Base-by-base conservation (phyloP, 2,888 invertebrate genomes). In the Callimorpha dominula region DNA sequence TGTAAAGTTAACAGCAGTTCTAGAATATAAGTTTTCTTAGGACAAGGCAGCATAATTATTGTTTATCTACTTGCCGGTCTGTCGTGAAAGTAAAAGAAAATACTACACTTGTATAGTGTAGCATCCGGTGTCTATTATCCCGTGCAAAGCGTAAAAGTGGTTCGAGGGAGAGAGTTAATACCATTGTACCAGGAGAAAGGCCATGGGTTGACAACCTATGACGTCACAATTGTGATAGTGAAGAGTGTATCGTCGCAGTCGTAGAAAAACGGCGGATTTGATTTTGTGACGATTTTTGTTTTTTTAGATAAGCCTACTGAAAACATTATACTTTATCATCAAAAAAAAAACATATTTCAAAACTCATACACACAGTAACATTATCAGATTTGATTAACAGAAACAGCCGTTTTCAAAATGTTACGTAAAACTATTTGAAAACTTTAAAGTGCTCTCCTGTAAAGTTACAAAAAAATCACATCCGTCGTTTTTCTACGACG, bases 71-170 rank as follows among this genome's bases (percentile, higher is more conserved):
- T 54, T 42, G 57, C 46, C 20, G 57, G n/a, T 46, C 4, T 40
- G 40, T 46, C 17, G 73, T 66, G 69, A 73, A 73, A 73, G 73
- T 66, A 31, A 31, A 60, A 73, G 73, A 50, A 69, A 69, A 73
- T 65, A 9, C 17, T 60, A 50, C 40, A 72, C 54, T 72, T 62
- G 31, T 31, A 31, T 1, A 31, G 31, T 31, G 31, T 20, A 42
- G n/a, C 20, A 65, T 40, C 69, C 17, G 42, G 65, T 62, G 20
- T 43, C 43, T 57, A 73, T 73, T 73, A 73, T 67, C 66, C 73
- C 70, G 67, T 54, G 70, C 70, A 67, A 11, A 62, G 50, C 70
- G 70, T 70, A 70, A 66, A 70, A 67, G 60, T 71, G 57, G 50
- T 46, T 63, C 31, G 31, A 31, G 54, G 62, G 66, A 70, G 73